Conservation (phyloP, 2,797 vertebrate species). For the Notamacropus eugenii region DNA sequence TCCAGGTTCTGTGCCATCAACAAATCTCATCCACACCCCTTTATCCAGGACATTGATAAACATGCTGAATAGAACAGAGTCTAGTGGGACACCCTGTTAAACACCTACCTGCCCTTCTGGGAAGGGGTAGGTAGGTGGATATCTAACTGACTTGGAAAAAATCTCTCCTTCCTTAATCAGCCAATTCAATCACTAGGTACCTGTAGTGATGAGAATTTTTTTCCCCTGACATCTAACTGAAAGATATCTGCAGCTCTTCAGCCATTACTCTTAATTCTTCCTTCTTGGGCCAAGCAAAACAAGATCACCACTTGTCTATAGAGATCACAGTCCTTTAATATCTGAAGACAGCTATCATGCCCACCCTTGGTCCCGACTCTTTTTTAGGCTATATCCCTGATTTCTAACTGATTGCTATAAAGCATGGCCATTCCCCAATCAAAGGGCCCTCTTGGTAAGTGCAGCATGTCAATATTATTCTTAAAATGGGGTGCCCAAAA, state of each 20-base stretch:
- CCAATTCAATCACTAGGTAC: background rate
- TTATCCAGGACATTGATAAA: background rate
- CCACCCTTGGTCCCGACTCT: background rate
- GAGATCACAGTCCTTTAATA: background rate
- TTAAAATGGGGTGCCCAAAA: background rate
- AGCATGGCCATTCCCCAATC: background rate
- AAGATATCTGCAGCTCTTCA: background rate
- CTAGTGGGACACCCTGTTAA: background rate
- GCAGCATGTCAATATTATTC: background rate
- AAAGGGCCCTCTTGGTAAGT: too few species aligned
- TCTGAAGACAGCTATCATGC: background rate
- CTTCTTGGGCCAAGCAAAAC: background rate
- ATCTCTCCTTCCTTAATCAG: background rate
- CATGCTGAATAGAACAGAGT: background rate
- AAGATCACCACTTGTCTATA: background rate
- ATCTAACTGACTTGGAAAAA: background rate
- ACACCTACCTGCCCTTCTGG: background rate
- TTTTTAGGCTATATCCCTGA: background rate
- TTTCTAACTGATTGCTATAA: background rate
- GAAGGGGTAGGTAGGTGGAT: background rate
- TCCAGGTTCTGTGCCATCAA: background rate
- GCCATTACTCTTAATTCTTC: background rate
- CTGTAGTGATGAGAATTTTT: background rate
- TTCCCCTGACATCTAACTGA: background rate
- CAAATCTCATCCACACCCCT: background rate